Conservation (phyloP, 2,797 vertebrate species). For the Pseudochirops corinnae region DNA sequence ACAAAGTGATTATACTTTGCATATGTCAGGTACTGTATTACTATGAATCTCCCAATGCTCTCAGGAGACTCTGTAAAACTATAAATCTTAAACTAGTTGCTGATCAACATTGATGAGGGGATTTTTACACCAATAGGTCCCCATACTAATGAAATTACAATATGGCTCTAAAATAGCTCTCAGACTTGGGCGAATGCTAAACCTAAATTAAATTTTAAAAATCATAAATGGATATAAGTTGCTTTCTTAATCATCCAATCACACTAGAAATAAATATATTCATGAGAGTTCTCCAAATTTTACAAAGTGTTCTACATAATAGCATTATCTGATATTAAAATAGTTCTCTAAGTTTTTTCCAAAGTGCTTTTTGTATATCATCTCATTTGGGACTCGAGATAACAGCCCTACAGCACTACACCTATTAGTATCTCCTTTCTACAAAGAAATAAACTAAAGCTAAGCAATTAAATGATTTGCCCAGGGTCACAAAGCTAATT, state of each 20-base stretch:
- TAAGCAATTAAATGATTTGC: background rate
- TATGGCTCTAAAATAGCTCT: background rate
- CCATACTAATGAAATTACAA: background rate
- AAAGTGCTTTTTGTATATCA: background rate
- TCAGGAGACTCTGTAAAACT: background rate
- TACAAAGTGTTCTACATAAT: background rate
- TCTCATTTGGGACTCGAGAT: background rate
- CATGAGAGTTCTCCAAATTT: background rate
- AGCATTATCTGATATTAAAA: background rate
- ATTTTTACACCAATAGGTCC: background rate
- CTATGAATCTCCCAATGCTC: background rate
- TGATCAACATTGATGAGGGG: background rate
- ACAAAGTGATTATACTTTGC: background rate
- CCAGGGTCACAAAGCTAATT: background rate
- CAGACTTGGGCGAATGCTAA: background rate
- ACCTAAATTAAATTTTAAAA: background rate
- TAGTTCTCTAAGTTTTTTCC: background rate
- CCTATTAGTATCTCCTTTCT: background rate
- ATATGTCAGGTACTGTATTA: background rate
- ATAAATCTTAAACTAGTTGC: background rate
- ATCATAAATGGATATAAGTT: background rate
- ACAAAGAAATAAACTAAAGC: background rate
- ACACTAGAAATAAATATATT: background rate
- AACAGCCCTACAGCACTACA: background rate
- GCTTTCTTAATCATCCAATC: background rate